Conservation (phyloP, 1,140 invertebrate genomes). For the Platyura marginata region DNA sequence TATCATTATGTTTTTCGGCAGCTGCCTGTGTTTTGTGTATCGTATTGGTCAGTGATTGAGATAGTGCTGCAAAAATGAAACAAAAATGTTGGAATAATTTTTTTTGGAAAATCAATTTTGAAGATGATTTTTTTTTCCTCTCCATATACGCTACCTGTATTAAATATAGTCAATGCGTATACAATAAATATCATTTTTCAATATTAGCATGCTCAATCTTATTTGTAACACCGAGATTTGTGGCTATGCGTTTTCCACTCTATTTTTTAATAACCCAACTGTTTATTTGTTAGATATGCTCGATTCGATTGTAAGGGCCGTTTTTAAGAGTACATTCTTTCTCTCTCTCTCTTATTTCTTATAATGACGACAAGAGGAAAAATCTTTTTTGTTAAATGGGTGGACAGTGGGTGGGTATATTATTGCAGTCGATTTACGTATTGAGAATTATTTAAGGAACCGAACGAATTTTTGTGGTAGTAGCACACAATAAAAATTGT, state of each 20-base stretch:
- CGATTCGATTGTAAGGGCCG: too few relatives aligned
- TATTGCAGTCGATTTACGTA: too few relatives aligned
- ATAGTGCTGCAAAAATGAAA: slow-evolving; percentile 5
- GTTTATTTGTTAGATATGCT: background rate
- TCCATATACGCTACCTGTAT: too few relatives aligned
- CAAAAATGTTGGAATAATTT: background rate
- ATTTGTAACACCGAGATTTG: too few relatives aligned
- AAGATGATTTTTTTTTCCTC: background rate
- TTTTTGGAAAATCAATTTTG: background rate
- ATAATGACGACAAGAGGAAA: too few relatives aligned
- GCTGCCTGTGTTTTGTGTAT: slow-evolving; percentile 56
- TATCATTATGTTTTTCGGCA: slow-evolving; percentile 46
- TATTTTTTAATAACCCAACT: background rate
- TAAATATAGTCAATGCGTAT: background rate
- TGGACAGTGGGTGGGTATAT: too few relatives aligned
- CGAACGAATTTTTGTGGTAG: too few relatives aligned
- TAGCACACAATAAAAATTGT: too few relatives aligned
- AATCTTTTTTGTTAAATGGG: too few relatives aligned
- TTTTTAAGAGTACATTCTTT: too few relatives aligned
- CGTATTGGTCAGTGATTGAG: slow-evolving; percentile 31
- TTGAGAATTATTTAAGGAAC: too few relatives aligned
- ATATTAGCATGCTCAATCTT: background rate
- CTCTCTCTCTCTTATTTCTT: background rate
- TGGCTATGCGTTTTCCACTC: too few relatives aligned
- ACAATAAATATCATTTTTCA: background rate